These are phyloP conservation scores for Ceratina japonica DNA, from an alignment of 1,140 invertebrate species.

Conservation along the genomic window DNA sequence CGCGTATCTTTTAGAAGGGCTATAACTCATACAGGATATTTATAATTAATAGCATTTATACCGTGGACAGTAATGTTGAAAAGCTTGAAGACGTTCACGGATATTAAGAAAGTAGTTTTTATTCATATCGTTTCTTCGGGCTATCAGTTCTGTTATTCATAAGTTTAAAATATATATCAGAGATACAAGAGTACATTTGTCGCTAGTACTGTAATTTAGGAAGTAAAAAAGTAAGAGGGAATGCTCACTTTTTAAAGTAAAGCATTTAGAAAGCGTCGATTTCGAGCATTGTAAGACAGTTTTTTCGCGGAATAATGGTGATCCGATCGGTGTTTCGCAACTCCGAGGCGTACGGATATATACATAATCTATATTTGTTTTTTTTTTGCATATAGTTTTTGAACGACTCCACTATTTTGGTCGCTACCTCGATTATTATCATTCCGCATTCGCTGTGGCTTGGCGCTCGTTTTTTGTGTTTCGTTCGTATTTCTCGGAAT, in stretches of 20 bases:
- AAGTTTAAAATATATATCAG: no score
- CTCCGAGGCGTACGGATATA: no score
- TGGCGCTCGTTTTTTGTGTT: neutral
- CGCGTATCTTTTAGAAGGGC: no score
- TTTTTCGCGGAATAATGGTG: conserved; percentile 3
- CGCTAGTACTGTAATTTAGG: neutral
- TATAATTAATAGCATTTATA: no score
- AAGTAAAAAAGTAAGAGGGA: neutral
- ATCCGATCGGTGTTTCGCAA: neutral
- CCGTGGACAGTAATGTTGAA: no score
- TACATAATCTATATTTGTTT: neutral
- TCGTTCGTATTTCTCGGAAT: conserved; percentile 4
- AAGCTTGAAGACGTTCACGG: no score
- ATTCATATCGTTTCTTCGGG: no score
- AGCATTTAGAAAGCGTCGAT: conserved; percentile 41
- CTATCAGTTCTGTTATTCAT: no score
- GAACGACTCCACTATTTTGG: neutral
- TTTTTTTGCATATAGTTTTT: neutral
- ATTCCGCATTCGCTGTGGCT: neutral
- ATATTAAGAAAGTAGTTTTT: no score
- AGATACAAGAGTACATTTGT: no score
- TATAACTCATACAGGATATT: no score
- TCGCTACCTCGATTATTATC: conserved; percentile 7
- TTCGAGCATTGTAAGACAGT: conserved; percentile 6
- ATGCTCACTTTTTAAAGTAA: conserved; percentile 30